Evolutionary conservation across 2,113 vertebrate genomes (phyloP).

Genomic region (Pan paniscus): DNA sequence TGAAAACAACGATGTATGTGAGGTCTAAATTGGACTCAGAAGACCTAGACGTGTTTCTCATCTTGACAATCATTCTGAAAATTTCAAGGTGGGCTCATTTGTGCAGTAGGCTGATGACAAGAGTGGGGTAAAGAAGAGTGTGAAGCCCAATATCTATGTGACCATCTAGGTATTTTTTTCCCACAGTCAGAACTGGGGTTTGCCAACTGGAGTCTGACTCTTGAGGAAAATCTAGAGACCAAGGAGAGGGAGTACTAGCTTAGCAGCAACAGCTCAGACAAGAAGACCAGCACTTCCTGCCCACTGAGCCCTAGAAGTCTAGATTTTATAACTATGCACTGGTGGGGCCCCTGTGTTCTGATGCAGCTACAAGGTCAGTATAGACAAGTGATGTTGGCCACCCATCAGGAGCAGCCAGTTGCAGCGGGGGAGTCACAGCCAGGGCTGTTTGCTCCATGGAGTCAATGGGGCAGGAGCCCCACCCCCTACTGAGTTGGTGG

Average conservation of each 20-base stretch:
- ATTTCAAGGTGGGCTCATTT: neutral
- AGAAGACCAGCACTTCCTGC: neutral
- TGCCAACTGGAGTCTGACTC: neutral
- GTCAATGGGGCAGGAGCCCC: too few species aligned
- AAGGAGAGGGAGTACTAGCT: neutral
- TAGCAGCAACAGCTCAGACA: neutral
- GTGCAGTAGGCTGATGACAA: neutral
- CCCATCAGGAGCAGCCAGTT: too few species aligned
- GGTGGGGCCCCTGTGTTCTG: fast-evolving
- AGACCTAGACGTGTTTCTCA: neutral
- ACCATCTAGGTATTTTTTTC: neutral
- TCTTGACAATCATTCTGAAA: neutral
- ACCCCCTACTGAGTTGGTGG: too few species aligned
- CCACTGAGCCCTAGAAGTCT: neutral
- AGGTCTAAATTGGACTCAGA: neutral
- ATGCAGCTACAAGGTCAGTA: neutral
- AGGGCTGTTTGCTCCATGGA: too few species aligned
- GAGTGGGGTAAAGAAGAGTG: neutral
- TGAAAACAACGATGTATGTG: neutral
- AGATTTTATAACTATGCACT: neutral
- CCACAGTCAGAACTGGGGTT: neutral
- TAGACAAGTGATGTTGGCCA: neutral
- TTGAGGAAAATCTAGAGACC: neutral
- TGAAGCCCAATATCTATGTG: neutral
- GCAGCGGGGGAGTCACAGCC: too few species aligned